Evolutionary conservation across 2,797 vertebrate species (phyloP).

Genomic region (Carduelis carduelis): DNA sequence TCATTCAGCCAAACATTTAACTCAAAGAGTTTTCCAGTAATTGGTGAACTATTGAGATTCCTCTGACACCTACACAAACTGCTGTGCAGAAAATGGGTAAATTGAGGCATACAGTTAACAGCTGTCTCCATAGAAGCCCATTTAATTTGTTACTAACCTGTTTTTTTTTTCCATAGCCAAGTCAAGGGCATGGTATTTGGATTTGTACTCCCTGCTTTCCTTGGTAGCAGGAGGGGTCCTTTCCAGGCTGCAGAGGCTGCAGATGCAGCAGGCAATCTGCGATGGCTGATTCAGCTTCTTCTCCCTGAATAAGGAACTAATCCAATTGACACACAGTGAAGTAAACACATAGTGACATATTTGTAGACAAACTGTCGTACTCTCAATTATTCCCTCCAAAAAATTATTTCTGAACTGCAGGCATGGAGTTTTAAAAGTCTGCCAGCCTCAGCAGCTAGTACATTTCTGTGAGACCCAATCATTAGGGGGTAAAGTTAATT

Average conservation of each 20-base stretch:
- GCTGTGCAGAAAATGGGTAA: constrained; percentile 24
- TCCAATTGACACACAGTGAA: constrained; percentile 65
- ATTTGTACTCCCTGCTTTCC: constrained; percentile 47
- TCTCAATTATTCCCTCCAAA: constrained; percentile 54
- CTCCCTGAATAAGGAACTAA: constrained; percentile 58
- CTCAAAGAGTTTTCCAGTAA: constrained; percentile 64
- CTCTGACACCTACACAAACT: constrained; percentile 61
- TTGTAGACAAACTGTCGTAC: constrained; percentile 76
- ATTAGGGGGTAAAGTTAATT: constrained; percentile 57
- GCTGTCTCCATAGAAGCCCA: not conserved
- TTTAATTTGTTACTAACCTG: constrained; percentile 55
- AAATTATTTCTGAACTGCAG: constrained; percentile 72
- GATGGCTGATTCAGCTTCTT: constrained; percentile 51
- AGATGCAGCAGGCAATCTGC: constrained; percentile 45
- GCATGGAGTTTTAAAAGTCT: constrained; percentile 29
- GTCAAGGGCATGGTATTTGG: constrained; percentile 11
- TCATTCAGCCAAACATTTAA: constrained; percentile 46
- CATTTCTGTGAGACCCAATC: constrained; percentile 35
- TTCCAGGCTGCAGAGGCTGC: constrained; percentile 11
- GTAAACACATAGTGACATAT: constrained; percentile 77
- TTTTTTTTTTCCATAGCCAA: constrained; percentile 5
- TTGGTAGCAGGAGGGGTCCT: constrained; percentile 45
- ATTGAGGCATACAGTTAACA: constrained; percentile 37
- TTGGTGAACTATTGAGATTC: constrained; percentile 61
- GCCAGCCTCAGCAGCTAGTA: constrained; percentile 65